Evolutionary conservation across 2,888 invertebrate genomes (phyloP).

Genomic region (Laspeyria flexula): DNA sequence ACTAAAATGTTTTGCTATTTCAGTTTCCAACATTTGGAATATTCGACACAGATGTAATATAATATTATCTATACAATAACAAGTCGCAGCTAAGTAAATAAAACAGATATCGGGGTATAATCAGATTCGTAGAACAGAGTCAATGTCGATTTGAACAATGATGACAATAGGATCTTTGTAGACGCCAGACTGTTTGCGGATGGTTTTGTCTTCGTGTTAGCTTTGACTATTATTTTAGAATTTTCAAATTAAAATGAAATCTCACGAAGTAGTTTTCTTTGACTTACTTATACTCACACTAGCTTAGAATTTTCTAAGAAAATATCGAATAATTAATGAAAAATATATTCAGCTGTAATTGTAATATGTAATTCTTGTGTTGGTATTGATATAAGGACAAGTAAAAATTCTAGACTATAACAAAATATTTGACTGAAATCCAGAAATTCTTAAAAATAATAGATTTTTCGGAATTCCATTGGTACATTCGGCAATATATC

Average conservation of each 20-base stretch:
- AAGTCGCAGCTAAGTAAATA: constrained; percentile 24
- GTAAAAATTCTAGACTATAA: too few species aligned
- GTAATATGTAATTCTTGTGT: too few species aligned
- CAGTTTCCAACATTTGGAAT: not conserved
- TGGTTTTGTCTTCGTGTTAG: constrained; percentile 9
- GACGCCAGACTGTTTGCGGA: constrained; percentile 28
- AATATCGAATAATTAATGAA: too few species aligned
- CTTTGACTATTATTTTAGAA: not conserved
- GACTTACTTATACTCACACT: too few species aligned
- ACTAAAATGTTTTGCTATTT: not conserved
- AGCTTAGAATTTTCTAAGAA: too few species aligned
- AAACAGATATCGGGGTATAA: constrained; percentile 23
- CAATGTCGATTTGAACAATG: constrained; percentile 25
- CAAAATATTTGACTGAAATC: too few species aligned
- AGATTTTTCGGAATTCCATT: too few species aligned
- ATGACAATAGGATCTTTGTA: constrained; percentile 23
- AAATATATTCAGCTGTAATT: too few species aligned
- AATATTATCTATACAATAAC: constrained; percentile 2
- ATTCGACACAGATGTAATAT: not conserved
- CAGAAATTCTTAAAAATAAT: too few species aligned
- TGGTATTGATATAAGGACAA: too few species aligned
- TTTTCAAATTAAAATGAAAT: not conserved
- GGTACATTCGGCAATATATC: too few species aligned
- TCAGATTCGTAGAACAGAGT: constrained; percentile 31
- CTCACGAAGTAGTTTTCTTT: not conserved